These are phyloP conservation scores for Intellagama lesueurii DNA, from an alignment of 2,797 vertebrate genomes.

Conservation along the genomic window DNA sequence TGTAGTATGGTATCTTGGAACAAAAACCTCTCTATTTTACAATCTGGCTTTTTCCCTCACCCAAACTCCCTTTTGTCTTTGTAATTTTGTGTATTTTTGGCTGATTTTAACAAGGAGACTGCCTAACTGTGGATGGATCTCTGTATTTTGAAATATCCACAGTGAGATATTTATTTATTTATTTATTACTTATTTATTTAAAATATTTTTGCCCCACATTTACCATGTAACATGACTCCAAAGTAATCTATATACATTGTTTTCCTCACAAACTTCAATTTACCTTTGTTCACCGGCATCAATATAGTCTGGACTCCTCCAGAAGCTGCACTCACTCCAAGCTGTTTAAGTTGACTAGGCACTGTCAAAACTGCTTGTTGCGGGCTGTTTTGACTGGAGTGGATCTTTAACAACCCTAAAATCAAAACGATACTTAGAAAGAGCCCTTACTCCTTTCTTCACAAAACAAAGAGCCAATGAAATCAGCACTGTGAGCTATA, in stretches of 20 bases:
- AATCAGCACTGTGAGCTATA: background rate
- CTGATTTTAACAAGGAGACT: background rate
- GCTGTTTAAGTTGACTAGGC: constrained; percentile 94
- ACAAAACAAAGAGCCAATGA: background rate
- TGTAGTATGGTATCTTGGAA: constrained; percentile 50
- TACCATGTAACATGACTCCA: background rate
- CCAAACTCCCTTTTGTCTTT: background rate
- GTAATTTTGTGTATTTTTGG: background rate
- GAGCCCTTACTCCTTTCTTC: constrained; percentile 11
- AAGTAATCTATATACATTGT: constrained; percentile 38
- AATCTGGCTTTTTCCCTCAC: background rate
- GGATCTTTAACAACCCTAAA: constrained; percentile 92
- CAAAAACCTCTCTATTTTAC: background rate
- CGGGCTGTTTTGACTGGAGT: constrained; percentile 88
- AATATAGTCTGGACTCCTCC: constrained; percentile 91
- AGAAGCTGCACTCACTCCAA: constrained; percentile 84
- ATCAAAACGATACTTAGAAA: constrained; percentile 42
- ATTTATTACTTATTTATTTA: too few relatives aligned
- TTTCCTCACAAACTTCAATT: constrained; percentile 49
- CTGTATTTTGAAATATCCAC: background rate
- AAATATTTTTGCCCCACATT: too few relatives aligned
- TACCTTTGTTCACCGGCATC: constrained; percentile 96
- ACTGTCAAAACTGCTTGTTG: constrained; percentile 94
- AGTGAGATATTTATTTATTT: background rate
- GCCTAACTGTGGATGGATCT: background rate